A percentile compares a stretch with the other conserved stretches of the same genome.
Evolutionary conservation across 2,888 invertebrate species (phyloP).

Genomic region (Ischnura elegans): DNA sequence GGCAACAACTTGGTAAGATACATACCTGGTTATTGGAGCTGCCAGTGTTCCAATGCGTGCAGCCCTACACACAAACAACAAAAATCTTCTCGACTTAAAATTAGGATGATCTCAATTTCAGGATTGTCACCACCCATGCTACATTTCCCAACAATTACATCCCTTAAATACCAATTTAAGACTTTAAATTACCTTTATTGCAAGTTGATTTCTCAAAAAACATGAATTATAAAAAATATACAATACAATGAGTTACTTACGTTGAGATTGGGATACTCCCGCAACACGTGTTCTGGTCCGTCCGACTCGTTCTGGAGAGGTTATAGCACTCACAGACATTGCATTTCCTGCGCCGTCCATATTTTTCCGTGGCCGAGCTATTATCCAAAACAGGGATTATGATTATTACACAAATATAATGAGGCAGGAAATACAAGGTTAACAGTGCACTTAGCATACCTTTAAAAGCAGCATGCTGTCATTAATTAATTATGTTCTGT

Average conservation of each 20-base stretch:
- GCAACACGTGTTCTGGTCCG: slow-evolving; percentile 84
- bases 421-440: not conserved
- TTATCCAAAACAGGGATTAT: slow-evolving; percentile 44
- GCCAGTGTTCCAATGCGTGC: too few species aligned
- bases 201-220: slow-evolving; percentile 84
- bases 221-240: slow-evolving; percentile 17
- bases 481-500: too few species aligned
- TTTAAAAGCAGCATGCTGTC: not conserved
- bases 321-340: slow-evolving; percentile 76
- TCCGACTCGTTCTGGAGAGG: slow-evolving; percentile 82
- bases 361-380: slow-evolving; percentile 73
- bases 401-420: not conserved
- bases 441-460: not conserved
- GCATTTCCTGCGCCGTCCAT: slow-evolving; percentile 69
- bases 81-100: too few species aligned
- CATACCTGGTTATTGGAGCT: too few species aligned
- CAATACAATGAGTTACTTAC: slow-evolving; percentile 80
- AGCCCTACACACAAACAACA: too few species aligned
- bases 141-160: too few species aligned
- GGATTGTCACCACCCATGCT: too few species aligned
- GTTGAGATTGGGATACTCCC: slow-evolving; percentile 95
- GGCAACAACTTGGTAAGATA: too few species aligned
- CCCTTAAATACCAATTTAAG: too few species aligned
- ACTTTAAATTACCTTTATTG: too few species aligned
- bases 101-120: too few species aligned